Evolutionary conservation across 2,113 vertebrate species (phyloP), one percentile per base, ranked within the genome.

Genomic region (Piprites chloris): DNA sequence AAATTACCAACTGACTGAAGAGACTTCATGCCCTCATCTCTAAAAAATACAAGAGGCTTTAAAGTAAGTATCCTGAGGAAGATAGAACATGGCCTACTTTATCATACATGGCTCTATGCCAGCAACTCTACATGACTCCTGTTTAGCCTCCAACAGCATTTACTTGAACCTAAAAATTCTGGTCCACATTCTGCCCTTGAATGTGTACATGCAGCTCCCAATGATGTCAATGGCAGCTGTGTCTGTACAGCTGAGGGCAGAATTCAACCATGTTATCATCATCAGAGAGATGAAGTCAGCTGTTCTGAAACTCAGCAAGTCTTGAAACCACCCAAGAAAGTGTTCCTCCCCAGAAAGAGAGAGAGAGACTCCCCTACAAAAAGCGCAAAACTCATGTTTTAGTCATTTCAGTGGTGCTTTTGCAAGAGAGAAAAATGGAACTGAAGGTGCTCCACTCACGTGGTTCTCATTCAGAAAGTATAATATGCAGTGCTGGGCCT

Each of bases 401-500:
- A 66, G 49, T 37, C 12, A 82, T 35, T 76, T 72, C 3, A 44
- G 75, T 9, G n/a, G n/a, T 20, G 26, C 35, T 76, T 66, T 74
- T 83, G 46, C 5, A 1, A 72, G 49, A 59, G 12, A 89, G 61
- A 46, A 68, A 32, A 72, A 22, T 14, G 26, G 7, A 42, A 85
- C 58, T 53, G 49, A 85, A 81, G 73, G 46, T 19, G 58, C 41
- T 53, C 1, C 8, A 46, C 50, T 89, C 15, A 22, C 6, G 17
- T 11, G 30, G 59, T 11, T 76, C 59, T 41, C 87, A 39, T 15
- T 22, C 53, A 47, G 17, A 10, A 61, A 44, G 15, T 42, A 33
- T 11, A 1, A 0, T 4, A 35, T 4, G 23, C 18, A 75, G 53
- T 4, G 12, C 44, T 2, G 2, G 67, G 66, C 55, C 33, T 73